Conservation (phyloP, 30 jellyfish, hydroid and myxozoan genomes). For the Chironex yamaguchii region DNA sequence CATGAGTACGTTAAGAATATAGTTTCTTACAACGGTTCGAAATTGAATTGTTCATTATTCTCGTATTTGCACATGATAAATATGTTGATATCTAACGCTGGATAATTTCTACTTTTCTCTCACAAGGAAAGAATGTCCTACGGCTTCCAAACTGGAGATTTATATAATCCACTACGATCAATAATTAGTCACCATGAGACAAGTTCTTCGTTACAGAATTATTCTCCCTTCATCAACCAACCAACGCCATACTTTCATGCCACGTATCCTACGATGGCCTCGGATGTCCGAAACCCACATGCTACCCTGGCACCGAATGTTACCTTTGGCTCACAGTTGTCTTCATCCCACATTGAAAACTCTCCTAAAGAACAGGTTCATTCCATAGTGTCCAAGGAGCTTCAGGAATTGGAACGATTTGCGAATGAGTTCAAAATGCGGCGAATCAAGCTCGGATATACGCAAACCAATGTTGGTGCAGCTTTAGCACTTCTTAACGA, state of each 20-base stretch:
- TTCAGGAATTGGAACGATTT: conserved; percentile 80
- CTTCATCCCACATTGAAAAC: conserved; percentile 33
- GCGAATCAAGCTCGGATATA: conserved; percentile 81
- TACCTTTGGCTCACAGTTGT: conserved; percentile 37
- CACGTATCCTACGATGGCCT: conserved; percentile 58
- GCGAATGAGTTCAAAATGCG: conserved; percentile 81
- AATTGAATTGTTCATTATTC: no score
- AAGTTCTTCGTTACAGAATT: conserved; percentile 56
- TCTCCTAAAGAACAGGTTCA: conserved; percentile 58
- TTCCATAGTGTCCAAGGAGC: conserved; percentile 71
- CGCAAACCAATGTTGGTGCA: conserved; percentile 86
- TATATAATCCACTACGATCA: conserved; percentile 72
- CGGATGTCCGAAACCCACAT: conserved; percentile 77
- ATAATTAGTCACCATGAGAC: conserved; percentile 71
- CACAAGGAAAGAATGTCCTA: conserved; percentile 66
- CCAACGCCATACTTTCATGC: conserved; percentile 73
- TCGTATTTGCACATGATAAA: no score
- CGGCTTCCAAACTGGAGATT: conserved; percentile 65
- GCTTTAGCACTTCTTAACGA: conserved; percentile 82
- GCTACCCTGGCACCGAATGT: conserved; percentile 67
- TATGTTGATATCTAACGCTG: no score
- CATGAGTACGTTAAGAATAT: no score
- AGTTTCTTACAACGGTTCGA: no score
- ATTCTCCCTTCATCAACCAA: conserved; percentile 74
- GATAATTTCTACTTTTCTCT: conserved; percentile 4